Evolutionary conservation across 2,113 vertebrate genomes (phyloP), one percentile per base, ranked within the genome.

Genomic region (Smithornis capensis): DNA sequence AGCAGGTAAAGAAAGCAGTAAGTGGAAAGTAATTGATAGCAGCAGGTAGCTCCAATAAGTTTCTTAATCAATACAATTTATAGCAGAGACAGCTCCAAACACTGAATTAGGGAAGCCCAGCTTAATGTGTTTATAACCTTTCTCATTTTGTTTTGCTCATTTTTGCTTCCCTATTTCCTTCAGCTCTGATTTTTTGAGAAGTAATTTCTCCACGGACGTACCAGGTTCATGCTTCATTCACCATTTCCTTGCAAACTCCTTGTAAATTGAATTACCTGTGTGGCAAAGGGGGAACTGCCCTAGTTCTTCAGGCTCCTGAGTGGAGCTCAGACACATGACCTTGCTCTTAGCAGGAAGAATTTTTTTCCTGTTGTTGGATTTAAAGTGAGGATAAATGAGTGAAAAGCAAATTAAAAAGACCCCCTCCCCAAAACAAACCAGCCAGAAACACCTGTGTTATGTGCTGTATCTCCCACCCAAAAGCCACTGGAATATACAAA

Each of bases 51-150:
- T 94, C 77, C 82, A 86, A 52, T 77, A 92, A 73, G 47, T 86
- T 92, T 80, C 73, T 83, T 87, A 96, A 95, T 96, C 96, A 94
- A 91, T 94, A 88, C 45, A 56, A 92, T 67, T 93, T 86, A 80
- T 47, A 92, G 79, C 85, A 91, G 56, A 94, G 63, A 42, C 42
- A 69, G 47, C 63, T 88, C 59, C 63, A 73, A 88, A 79, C 33
- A 74, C 50, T 63, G 45, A 83, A 60, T 47, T 19, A 76, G 50
- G 65, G 68, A 83, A 94, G 71, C 50, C 67, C 83, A 83, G 38
- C 71, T 62, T 70, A 53, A 92, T 63, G 56, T 70, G 45, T 80
- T 93, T 88, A 93, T 67, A 94, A 33, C 35, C 57, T 57, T 82
- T 93, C 88, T 92, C 59, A 80, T 59, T 93, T 86, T 1, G 2